Base-by-base conservation (phyloP, 2,113 vertebrate genomes). In the Heliornis fulica region DNA sequence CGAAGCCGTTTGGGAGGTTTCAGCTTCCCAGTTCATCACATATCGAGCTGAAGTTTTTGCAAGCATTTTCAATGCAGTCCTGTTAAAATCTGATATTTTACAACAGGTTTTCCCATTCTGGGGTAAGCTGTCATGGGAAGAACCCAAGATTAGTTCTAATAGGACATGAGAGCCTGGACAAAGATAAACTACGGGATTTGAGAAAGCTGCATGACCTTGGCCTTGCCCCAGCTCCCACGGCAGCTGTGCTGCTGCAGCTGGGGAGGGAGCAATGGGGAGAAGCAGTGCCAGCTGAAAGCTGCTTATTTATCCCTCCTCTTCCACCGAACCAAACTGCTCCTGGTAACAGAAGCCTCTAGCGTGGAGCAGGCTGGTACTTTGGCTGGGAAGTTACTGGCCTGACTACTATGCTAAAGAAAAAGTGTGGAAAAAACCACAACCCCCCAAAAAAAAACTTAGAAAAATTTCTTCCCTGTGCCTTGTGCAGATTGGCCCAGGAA, bases 171-270 rank as follows among this genome's bases (percentile, higher is more conserved):
- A 64, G 76, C 83, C 51, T 83, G 88, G 51, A 90, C 61, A 16
- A 89, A 96, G 94, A 96, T 81, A 86, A 89, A 96, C 69, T 75
- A 32, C 0, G 3, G 79, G 65, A 94, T 94, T 87, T 90, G 86
- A 89, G 76, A 89, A 92, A 69, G 86, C 87, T 82, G 36, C 69
- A 7, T 90, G 94, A 92, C 92, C 76, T 90, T 96, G 90, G 93
- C 7, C 1, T 83, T 95, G 83, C 72, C 90, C 56, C 88, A 81
- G 76, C 56, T 92, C 83, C 56, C 75, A 48, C 68, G 86, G 88
- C 94, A 92, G 88, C 90, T 96, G 90, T 83, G 63, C 82, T 76
- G 43, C 88, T 71, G 83, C 93, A 95, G 71, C 96, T 94, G 92
- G 64, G 74, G 45, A 83, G 61, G 59, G 59, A 93, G 72, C 13